Conservation (phyloP, 2,113 vertebrate genomes). For the Xyliphius kryptos region DNA sequence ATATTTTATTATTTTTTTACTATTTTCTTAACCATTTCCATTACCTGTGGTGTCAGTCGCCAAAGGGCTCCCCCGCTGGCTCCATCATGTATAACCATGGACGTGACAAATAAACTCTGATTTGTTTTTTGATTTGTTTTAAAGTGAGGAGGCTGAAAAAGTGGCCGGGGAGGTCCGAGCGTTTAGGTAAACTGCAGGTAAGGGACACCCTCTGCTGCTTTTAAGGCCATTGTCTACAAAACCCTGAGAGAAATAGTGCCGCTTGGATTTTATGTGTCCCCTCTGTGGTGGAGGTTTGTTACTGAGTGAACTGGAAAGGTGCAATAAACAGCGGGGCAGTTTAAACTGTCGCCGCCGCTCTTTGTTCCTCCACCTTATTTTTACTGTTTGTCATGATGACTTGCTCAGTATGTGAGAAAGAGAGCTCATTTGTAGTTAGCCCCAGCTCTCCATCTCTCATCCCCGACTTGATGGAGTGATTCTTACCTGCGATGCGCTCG, state of each 20-base stretch:
- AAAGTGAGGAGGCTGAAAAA: too few species aligned
- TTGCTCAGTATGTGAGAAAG: slow-evolving; percentile 30
- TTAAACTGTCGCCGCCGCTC: background rate
- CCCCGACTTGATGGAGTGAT: slow-evolving; percentile 53
- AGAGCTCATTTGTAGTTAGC: slow-evolving; percentile 50
- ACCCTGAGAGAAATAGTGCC: background rate
- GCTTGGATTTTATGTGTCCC: background rate
- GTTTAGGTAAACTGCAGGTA: background rate
- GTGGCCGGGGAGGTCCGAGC: background rate
- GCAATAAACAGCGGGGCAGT: slow-evolving; percentile 11
- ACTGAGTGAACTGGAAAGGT: slow-evolving; percentile 10
- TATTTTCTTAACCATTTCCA: too few species aligned
- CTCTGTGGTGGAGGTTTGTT: background rate
- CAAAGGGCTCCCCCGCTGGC: too few species aligned
- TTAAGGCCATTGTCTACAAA: background rate
- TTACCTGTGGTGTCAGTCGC: too few species aligned
- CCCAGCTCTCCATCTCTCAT: slow-evolving; percentile 41
- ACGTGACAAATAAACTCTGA: too few species aligned
- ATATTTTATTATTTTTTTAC: too few species aligned
- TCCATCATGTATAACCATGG: too few species aligned
- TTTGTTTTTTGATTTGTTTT: too few species aligned
- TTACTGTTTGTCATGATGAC: slow-evolving; percentile 15
- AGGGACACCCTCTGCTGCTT: too few species aligned
- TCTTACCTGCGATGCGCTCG: slow-evolving; percentile 49
- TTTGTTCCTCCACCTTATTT: slow-evolving; percentile 12